A percentile compares a stretch with the other conserved stretches of the same genome.
Evolutionary conservation across 2,797 vertebrate genomes (phyloP).

Genomic region (Microtus agrestis): DNA sequence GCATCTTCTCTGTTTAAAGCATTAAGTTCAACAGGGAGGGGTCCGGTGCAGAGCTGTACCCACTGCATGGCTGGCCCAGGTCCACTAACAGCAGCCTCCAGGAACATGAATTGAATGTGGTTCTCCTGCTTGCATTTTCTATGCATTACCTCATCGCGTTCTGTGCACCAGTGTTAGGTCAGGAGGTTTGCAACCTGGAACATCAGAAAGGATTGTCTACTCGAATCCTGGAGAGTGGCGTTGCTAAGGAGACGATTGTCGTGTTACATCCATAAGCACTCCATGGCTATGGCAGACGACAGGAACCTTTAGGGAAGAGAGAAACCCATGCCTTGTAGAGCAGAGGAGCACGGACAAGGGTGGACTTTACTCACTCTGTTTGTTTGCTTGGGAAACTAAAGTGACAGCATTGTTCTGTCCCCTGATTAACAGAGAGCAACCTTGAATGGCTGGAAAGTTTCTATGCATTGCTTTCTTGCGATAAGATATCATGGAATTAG

Average conservation of each 20-base stretch:
- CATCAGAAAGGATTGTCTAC: not conserved
- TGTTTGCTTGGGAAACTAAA: not conserved
- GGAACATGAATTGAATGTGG: not conserved
- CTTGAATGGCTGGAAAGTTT: not conserved
- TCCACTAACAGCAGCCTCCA: not conserved
- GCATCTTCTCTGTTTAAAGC: not conserved
- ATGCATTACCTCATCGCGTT: not conserved
- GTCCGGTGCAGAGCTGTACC: rapidly evolving
- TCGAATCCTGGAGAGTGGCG: not conserved
- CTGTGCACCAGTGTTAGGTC: not conserved
- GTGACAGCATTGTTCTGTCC: not conserved
- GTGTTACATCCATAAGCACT: constrained; percentile 28
- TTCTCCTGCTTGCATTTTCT: not conserved
- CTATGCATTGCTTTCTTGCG: not conserved
- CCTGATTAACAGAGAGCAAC: not conserved
- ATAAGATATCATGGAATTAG: not conserved
- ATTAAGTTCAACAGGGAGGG: not conserved
- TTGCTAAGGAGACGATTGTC: constrained; percentile 77
- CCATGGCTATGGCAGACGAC: not conserved
- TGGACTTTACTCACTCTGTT: not conserved
- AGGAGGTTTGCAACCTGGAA: constrained; percentile 14
- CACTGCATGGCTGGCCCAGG: not conserved
- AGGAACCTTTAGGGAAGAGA: not conserved
- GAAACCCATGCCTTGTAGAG: not conserved
- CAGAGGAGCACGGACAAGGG: not conserved